Base-by-base conservation (phyloP, 2,113 vertebrate species). In the Clarias batrachus region DNA sequence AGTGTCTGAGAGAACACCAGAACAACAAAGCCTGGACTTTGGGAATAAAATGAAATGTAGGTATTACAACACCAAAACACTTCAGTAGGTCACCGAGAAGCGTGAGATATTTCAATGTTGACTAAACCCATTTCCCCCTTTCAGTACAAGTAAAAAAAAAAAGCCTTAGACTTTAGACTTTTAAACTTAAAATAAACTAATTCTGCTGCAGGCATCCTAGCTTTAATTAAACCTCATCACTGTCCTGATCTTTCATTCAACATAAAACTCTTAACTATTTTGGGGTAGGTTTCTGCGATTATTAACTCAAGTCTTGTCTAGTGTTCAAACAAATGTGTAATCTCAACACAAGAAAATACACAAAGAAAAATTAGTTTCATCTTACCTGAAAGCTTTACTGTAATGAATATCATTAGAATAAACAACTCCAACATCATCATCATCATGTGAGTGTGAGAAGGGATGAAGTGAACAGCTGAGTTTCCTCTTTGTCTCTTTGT, bases 311-410 rank as follows among this genome's bases (percentile, higher is more conserved):
- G 59, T 9, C 2, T 30, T 33, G 3, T 62, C 8, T 5, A 70
- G 6, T 27, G n/a, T 27, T 66, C 54, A 33, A 56, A 27, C 7
- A 12, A 23, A 17, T 52, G 10, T 23, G 27, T 65, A 2, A 56
- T 52, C 10, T 56, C 13, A 56, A 13, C 16, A 30, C 0, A 78
- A 48, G 6, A 56, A 56, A 57, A 54, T 25, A 27, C 8, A 41
- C 0, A 62, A 27, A 79, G 25, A 54, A 37, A 63, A 16, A 59
- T 13, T 0, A 14, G 9, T 3, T 87, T 19, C 37, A 9, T 71
- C 76, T 33, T 88, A 88, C 89, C 84, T 86, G 84, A 52, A 17
- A 13, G 6, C 57, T 74, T 60, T 86, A 30, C 41, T 8, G 79
- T 3, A 25, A 76, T 41, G 25, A 73, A 37, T 19, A 84, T 2